phyloP scores from a whole-genome alignment of 2,797 vertebrate species.

The Sebastes baramenuke region DNA sequence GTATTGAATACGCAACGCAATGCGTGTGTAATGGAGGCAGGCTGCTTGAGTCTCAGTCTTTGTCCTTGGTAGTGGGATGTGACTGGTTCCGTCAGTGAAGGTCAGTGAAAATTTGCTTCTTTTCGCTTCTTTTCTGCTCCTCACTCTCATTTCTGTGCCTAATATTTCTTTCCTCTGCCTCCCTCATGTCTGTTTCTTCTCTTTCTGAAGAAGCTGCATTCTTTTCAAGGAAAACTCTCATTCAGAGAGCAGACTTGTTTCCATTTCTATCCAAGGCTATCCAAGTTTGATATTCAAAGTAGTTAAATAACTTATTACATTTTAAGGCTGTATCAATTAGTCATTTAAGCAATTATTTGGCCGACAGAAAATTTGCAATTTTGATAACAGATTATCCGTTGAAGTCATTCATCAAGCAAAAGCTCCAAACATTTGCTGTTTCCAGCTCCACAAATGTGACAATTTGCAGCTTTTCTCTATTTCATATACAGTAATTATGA shows the following conservation, averaged over 20 bases:
- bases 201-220: not conserved
- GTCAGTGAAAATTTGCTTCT: constrained; percentile 25
- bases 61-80: constrained; percentile 41
- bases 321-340: not conserved
- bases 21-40: constrained; percentile 15
- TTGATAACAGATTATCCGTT: not conserved
- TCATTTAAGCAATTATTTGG: not conserved
- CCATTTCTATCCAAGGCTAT: not conserved
- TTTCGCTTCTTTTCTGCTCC: constrained; percentile 6
- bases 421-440: not conserved
- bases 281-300: not conserved
- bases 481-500: not conserved
- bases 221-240: not conserved
- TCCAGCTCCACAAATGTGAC: not conserved
- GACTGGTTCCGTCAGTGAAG: constrained; percentile 49
- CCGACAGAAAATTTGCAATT: not conserved
- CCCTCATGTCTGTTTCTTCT: not conserved
- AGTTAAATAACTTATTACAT: not conserved
- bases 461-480: not conserved
- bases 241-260: not conserved
- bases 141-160: not conserved
- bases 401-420: not conserved
- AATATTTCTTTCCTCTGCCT: not conserved
- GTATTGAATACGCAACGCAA: constrained; percentile 62
- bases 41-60: constrained; percentile 1